These are phyloP conservation scores for Sphenodon punctatus DNA, from an alignment of 2,797 vertebrate species.

Conservation along the genomic window DNA sequence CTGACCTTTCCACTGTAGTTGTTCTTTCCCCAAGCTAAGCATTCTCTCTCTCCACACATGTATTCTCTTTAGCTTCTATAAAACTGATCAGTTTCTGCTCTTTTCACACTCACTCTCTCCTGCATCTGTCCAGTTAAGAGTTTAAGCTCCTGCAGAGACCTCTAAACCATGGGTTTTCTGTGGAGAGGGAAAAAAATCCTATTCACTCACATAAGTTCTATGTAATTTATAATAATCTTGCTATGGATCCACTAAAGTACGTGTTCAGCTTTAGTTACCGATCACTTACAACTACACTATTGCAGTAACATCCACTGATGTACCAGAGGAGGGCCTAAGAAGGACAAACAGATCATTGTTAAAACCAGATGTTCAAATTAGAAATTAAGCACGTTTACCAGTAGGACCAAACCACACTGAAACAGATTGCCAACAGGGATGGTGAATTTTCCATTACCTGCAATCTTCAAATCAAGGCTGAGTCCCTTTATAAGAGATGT, in stretches of 20 bases:
- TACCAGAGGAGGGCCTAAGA: too few relatives aligned
- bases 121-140: not conserved
- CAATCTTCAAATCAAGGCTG: too few relatives aligned
- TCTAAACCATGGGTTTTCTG: not conserved
- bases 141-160: not conserved
- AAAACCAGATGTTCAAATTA: too few relatives aligned
- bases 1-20: not conserved
- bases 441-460: too few relatives aligned
- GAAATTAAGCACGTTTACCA: too few relatives aligned
- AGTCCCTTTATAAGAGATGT: too few relatives aligned
- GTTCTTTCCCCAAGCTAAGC: not conserved
- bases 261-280: not conserved
- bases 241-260: not conserved
- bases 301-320: not conserved
- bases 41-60: not conserved
- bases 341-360: too few relatives aligned
- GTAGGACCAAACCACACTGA: too few relatives aligned
- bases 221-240: not conserved
- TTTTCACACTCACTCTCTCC: not conserved
- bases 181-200: too few relatives aligned
- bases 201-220: not conserved
- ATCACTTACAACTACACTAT: conserved; percentile 11
- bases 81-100: not conserved
- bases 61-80: not conserved
- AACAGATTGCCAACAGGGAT: too few relatives aligned